These are phyloP conservation scores for Drosophila albomicans DNA, from an alignment of 1,140 invertebrate genomes.

Conservation along the genomic window DNA sequence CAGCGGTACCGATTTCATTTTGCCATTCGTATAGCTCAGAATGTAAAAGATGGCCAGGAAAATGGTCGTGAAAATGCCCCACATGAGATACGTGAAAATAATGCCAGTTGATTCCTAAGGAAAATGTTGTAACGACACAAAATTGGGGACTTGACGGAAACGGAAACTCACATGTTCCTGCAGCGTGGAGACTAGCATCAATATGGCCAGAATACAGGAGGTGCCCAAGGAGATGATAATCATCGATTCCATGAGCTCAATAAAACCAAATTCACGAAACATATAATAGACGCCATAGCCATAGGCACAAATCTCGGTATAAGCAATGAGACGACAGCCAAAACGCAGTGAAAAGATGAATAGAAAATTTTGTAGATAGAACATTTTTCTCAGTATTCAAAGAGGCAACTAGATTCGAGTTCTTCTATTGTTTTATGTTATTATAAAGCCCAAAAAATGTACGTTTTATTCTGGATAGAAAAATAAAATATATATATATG, in stretches of 20 bases:
- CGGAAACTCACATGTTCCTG: constrained; percentile 32
- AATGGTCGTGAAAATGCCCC: constrained; percentile 20
- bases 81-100: constrained; percentile 41
- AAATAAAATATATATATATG: constrained; percentile 60
- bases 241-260: constrained; percentile 16
- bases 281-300: constrained; percentile 10
- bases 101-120: constrained; percentile 44
- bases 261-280: background rate
- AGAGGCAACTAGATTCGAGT: background rate
- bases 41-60: constrained; percentile 8
- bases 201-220: constrained; percentile 7
- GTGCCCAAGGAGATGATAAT: constrained; percentile 17
- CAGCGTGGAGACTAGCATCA: constrained; percentile 31
- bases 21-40: background rate
- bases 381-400: constrained; percentile 9
- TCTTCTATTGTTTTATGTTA: no score
- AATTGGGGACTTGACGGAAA: no score
- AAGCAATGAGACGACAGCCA: constrained; percentile 26
- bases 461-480: constrained; percentile 61
- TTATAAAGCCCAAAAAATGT: constrained; percentile 30
- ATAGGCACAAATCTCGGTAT: constrained; percentile 10
- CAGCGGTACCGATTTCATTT: background rate
- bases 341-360: constrained; percentile 27
- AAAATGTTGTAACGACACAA: background rate
- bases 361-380: constrained; percentile 34